These are phyloP conservation scores for Phrynosoma platyrhinos DNA, from an alignment of 2,113 vertebrate genomes.

Conservation along the genomic window DNA sequence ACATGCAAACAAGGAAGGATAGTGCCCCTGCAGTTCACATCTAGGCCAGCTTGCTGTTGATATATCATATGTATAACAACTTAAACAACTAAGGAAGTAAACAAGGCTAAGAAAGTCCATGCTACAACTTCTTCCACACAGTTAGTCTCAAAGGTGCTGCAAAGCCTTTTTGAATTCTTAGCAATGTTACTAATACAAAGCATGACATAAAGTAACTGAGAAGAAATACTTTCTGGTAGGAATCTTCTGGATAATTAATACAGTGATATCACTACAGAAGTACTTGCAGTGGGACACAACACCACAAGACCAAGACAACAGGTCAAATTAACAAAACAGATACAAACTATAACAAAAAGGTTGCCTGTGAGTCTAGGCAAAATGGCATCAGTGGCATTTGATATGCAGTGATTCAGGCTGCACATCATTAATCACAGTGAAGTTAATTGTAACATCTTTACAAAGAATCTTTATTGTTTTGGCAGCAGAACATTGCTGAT, in stretches of 20 bases:
- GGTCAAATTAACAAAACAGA: background rate
- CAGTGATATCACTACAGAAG: background rate
- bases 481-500: background rate
- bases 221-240: conserved; percentile 1
- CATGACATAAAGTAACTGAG: background rate
- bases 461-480: conserved; percentile 14
- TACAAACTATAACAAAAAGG: conserved; percentile 11
- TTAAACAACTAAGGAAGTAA: too few species aligned
- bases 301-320: background rate
- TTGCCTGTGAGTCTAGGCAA: background rate
- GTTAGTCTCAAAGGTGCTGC: too few species aligned
- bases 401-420: conserved; percentile 17
- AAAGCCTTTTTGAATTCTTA: too few species aligned
- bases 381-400: conserved; percentile 2
- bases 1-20: too few species aligned
- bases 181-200: too few species aligned
- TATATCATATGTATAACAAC: too few species aligned
- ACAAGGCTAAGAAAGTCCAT: too few species aligned
- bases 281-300: background rate
- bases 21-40: too few species aligned
- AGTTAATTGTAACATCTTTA: background rate
- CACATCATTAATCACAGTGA: background rate
- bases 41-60: too few species aligned
- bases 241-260: conserved; percentile 27
- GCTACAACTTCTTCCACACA: too few species aligned